Conservation (phyloP, 2,113 vertebrate species). For the Xiphias gladius region DNA sequence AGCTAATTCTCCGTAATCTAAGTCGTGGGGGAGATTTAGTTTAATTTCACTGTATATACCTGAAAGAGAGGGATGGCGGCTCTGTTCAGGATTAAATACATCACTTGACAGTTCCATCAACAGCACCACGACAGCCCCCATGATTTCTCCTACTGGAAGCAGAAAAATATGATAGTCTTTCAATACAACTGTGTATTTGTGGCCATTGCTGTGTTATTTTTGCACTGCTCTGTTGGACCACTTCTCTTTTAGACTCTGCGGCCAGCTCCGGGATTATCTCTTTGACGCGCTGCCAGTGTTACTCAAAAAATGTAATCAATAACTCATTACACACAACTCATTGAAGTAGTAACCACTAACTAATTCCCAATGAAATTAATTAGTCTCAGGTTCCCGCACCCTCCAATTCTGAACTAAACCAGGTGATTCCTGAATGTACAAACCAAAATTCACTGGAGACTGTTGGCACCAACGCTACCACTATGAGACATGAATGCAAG, state of each 20-base stretch:
- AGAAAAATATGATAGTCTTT: neutral
- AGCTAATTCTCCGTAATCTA: constrained; percentile 36
- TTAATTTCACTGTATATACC: constrained; percentile 15
- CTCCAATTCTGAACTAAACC: neutral
- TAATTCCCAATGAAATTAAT: neutral
- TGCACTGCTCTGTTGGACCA: neutral
- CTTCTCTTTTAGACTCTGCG: neutral
- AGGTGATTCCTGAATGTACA: neutral
- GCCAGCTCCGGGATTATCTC: neutral
- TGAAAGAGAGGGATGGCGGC: constrained; percentile 4
- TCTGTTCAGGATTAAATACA: neutral
- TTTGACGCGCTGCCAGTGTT: neutral
- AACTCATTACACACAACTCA: neutral
- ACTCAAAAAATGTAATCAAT: neutral
- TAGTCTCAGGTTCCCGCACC: neutral
- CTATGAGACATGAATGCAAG: neutral
- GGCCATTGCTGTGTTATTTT: neutral
- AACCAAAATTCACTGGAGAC: neutral
- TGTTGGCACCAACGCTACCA: neutral
- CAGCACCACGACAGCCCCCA: neutral
- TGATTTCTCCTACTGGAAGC: neutral
- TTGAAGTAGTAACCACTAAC: neutral
- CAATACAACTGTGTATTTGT: neutral
- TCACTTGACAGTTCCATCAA: neutral
- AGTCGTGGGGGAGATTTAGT: neutral